Evolutionary conservation across 2,888 invertebrate genomes (phyloP).

Genomic region (Sabatieria punctata): DNA sequence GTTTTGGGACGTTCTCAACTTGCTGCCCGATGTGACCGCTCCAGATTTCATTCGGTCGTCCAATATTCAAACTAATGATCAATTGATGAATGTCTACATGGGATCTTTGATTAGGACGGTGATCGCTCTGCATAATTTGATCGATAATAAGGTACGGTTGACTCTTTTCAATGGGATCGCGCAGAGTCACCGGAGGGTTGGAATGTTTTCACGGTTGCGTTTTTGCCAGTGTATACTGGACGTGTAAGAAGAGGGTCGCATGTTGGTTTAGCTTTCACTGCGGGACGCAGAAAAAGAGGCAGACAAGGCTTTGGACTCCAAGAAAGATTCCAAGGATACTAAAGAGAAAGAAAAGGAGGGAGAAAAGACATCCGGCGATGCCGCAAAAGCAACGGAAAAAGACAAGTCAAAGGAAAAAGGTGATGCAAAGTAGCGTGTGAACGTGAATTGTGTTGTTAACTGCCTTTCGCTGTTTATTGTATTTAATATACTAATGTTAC

Average conservation of each 20-base stretch:
- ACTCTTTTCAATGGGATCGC: no score
- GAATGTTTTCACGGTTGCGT: background rate
- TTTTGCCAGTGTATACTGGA: background rate
- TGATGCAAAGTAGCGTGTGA: no score
- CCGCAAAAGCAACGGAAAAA: constrained; percentile 12
- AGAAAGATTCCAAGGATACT: constrained; percentile 13
- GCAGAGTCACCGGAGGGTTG: background rate
- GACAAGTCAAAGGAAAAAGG: constrained; percentile 14
- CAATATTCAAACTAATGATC: constrained; percentile 96
- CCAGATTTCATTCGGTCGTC: constrained; percentile 82
- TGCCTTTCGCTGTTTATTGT: no score
- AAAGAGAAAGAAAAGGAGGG: constrained; percentile 14
- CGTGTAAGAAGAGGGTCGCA: background rate
- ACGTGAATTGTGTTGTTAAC: no score
- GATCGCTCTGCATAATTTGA: constrained; percentile 92
- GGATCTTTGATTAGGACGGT: constrained; percentile 74
- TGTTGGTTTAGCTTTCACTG: constrained; percentile 38
- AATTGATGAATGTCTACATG: constrained; percentile 91
- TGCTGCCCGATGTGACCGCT: constrained; percentile 82
- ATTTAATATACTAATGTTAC: no score
- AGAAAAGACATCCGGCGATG: constrained; percentile 11
- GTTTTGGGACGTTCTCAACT: constrained; percentile 75
- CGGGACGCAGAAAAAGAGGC: constrained; percentile 43
- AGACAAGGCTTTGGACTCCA: constrained; percentile 28
- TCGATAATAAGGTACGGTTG: constrained; percentile 73